phyloP scores from a whole-genome alignment of 2,113 vertebrate species.

The Etheostoma cragini region DNA sequence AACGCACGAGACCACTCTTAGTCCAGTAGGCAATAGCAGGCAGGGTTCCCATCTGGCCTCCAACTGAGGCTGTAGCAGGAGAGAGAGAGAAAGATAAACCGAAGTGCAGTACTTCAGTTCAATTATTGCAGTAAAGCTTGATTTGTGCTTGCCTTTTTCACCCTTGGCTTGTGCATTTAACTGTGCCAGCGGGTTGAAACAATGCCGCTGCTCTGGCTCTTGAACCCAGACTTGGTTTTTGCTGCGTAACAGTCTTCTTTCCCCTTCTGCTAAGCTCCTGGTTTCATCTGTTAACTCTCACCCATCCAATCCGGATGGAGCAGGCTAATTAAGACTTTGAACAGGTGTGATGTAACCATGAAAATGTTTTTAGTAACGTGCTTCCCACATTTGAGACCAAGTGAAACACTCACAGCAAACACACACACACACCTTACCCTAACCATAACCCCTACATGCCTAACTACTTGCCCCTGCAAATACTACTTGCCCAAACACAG shows the following conservation, averaged over 20 bases:
- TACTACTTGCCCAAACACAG: no score
- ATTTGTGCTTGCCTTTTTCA: conserved; percentile 41
- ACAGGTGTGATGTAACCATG: conserved; percentile 22
- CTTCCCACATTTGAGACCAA: not conserved
- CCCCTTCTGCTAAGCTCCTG: not conserved
- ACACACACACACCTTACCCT: no score
- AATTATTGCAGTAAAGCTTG: conserved; percentile 45
- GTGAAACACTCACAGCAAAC: not conserved
- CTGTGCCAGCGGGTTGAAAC: conserved; percentile 31
- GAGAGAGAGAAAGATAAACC: conserved; percentile 19
- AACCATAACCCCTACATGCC: no score
- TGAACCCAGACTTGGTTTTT: conserved; percentile 17
- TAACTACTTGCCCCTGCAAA: no score
- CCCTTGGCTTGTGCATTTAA: conserved; percentile 27
- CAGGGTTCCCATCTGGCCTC: conserved; percentile 26
- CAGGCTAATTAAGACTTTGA: conserved; percentile 22
- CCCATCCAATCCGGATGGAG: not conserved
- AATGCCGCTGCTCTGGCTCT: conserved; percentile 13
- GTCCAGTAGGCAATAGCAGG: conserved; percentile 30
- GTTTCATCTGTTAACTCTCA: conserved; percentile 13
- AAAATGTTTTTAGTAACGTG: not conserved
- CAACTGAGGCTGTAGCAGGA: conserved; percentile 11
- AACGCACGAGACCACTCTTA: conserved; percentile 16
- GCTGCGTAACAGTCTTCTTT: conserved; percentile 17
- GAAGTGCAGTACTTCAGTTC: conserved; percentile 48